A percentile compares a stretch with the other conserved stretches of the same genome.
Conservation (phyloP, 1,140 invertebrate genomes). For the Bursaphelenchus mucronatus region DNA sequence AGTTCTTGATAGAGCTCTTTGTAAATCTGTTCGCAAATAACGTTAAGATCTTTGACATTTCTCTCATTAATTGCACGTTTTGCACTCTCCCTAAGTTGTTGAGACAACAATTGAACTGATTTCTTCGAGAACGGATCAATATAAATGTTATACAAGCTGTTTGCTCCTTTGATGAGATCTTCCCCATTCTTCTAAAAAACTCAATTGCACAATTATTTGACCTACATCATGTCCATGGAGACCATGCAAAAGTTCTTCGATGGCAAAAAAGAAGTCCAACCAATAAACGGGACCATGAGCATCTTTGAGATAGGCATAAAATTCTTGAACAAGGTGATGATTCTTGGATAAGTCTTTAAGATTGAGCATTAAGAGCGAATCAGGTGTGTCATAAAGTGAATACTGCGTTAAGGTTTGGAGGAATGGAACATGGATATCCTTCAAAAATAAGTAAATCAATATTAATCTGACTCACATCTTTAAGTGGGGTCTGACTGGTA, state of each 20-base stretch:
- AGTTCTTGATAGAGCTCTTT: slow-evolving; percentile 43
- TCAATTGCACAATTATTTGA: neutral
- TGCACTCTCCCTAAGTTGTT: neutral
- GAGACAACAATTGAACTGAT: neutral
- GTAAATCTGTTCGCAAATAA: slow-evolving; percentile 13
- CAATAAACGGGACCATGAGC: slow-evolving; percentile 38
- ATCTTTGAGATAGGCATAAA: slow-evolving; percentile 45
- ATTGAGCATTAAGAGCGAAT: slow-evolving; percentile 41
- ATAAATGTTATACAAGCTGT: neutral
- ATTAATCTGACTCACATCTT: slow-evolving; percentile 1
- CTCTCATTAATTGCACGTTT: neutral
- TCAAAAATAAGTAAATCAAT: slow-evolving; percentile 11
- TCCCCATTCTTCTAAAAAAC: slow-evolving; percentile 6
- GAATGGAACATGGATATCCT: slow-evolving; percentile 27
- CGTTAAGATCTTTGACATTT: neutral
- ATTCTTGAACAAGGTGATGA: slow-evolving; percentile 32
- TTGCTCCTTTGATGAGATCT: slow-evolving; percentile 4
- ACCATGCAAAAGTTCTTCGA: slow-evolving; percentile 33
- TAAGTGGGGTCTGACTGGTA: neutral
- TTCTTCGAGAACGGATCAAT: neutral
- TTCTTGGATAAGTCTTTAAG: slow-evolving; percentile 40
- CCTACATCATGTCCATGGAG: slow-evolving; percentile 27
- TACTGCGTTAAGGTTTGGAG: slow-evolving; percentile 30
- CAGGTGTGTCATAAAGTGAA: slow-evolving; percentile 32
- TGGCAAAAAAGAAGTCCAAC: slow-evolving; percentile 44